Conservation (phyloP, 2,888 invertebrate genomes). For the Timema cristinae region DNA sequence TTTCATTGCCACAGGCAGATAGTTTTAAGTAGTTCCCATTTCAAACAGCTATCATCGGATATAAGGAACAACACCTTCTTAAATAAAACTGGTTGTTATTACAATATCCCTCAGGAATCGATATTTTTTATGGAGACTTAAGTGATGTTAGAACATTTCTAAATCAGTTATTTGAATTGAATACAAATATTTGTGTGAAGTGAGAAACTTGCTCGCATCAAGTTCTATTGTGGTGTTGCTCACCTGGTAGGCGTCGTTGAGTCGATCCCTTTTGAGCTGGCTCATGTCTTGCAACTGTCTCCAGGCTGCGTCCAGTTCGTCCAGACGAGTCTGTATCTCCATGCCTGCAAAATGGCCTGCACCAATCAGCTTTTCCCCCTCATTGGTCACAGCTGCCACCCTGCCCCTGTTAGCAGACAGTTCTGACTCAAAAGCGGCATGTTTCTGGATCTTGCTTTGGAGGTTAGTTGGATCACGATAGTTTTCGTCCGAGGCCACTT, state of each 20-base stretch:
- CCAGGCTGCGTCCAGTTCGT: slow-evolving; percentile 85
- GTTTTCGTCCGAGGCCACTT: slow-evolving; percentile 88
- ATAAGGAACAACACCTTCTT: too few species aligned
- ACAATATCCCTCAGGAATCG: too few species aligned
- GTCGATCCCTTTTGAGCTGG: slow-evolving; percentile 73
- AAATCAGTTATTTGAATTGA: too few species aligned
- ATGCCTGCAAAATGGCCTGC: slow-evolving; percentile 83
- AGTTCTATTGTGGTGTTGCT: background rate
- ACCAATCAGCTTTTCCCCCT: slow-evolving; percentile 58
- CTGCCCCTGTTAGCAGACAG: slow-evolving; percentile 83
- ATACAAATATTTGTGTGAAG: too few species aligned
- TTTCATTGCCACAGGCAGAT: too few species aligned
- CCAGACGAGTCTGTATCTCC: slow-evolving; percentile 78
- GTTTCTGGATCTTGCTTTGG: slow-evolving; percentile 95
- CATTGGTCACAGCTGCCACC: slow-evolving; percentile 75
- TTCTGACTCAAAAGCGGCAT: slow-evolving; percentile 94
- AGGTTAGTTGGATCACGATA: slow-evolving; percentile 94
- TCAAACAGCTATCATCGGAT: too few species aligned
- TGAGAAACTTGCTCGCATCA: too few species aligned
- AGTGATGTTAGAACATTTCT: too few species aligned
- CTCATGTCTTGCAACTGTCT: slow-evolving; percentile 77
- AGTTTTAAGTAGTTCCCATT: too few species aligned
- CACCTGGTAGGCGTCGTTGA: slow-evolving; percentile 79
- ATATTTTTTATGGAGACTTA: too few species aligned
- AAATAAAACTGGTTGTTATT: too few species aligned